Conservation (phyloP, 1,140 invertebrate species). For the Calliopsis andreniformis region DNA sequence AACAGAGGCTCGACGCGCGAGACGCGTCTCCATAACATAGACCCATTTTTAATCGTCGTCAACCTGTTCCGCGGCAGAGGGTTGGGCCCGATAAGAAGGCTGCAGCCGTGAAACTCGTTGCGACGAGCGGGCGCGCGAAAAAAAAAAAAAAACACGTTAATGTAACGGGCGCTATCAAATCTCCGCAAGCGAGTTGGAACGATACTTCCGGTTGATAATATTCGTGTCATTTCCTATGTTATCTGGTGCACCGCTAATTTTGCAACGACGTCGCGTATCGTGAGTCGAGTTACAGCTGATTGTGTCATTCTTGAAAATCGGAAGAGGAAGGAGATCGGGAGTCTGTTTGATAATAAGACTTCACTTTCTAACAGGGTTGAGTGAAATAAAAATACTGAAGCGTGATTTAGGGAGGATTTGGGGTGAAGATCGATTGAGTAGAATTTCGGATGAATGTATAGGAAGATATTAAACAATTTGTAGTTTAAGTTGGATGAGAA, state of each 20-base stretch:
- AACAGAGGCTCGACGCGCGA: neutral
- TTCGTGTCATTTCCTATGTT: conserved; percentile 50
- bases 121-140: neutral
- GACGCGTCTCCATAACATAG: neutral
- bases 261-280: neutral
- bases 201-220: conserved; percentile 60
- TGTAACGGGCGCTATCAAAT: conserved; percentile 59
- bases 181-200: conserved; percentile 25
- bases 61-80: conserved; percentile 6
- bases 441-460: too few relatives aligned
- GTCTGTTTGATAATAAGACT: conserved; percentile 14
- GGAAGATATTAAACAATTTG: too few relatives aligned
- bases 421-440: too few relatives aligned
- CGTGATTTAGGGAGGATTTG: too few relatives aligned
- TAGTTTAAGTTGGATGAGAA: too few relatives aligned
- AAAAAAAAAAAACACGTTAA: too few relatives aligned
- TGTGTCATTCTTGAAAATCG: neutral
- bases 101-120: neutral
- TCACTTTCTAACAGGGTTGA: too few relatives aligned
- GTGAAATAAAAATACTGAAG: too few relatives aligned
- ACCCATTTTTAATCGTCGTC: conserved; percentile 26
- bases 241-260: conserved; percentile 42
- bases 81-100: neutral
- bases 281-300: conserved; percentile 28
- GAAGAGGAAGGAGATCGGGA: neutral